phyloP scores from a whole-genome alignment of 2,797 vertebrate species.

The Xenopus petersii region DNA sequence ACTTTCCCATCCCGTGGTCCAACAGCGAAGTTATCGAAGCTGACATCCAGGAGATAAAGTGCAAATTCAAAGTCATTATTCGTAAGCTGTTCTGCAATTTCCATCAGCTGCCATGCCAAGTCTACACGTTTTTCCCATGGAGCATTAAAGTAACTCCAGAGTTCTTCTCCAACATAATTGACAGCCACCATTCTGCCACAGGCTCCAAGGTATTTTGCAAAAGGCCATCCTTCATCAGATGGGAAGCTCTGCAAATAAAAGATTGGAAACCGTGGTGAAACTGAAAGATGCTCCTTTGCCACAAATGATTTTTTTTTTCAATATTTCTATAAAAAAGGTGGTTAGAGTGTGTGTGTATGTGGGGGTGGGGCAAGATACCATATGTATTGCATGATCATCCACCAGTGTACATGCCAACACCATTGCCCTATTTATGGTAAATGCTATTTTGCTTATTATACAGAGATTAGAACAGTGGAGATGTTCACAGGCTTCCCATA shows the following conservation, averaged over 20 bases:
- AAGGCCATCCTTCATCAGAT: constrained; percentile 97
- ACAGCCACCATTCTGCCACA: constrained; percentile 96
- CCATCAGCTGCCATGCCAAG: constrained; percentile 93
- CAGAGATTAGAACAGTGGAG: too few species aligned
- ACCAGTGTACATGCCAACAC: too few species aligned
- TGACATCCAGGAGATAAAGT: constrained; percentile 98
- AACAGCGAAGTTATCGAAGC: constrained; percentile 97
- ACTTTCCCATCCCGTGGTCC: constrained; percentile 95
- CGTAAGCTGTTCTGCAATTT: constrained; percentile 97
- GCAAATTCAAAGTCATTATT: constrained; percentile 99
- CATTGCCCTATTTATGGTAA: too few species aligned
- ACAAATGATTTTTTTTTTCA: too few species aligned
- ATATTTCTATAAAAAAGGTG: too few species aligned
- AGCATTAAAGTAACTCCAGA: constrained; percentile 95
- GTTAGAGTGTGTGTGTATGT: too few species aligned
- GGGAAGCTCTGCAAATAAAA: constrained; percentile 84
- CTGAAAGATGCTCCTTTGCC: too few species aligned
- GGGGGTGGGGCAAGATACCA: too few species aligned
- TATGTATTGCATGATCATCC: too few species aligned
- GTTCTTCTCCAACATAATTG: constrained; percentile 95
- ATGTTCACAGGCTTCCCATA: too few species aligned
- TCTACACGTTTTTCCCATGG: constrained; percentile 96
- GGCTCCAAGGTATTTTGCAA: constrained; percentile 95
- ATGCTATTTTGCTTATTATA: too few species aligned
- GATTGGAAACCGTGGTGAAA: too few species aligned